Conservation (phyloP, 2,797 vertebrate species). For the Ptychadena robeensis region DNA sequence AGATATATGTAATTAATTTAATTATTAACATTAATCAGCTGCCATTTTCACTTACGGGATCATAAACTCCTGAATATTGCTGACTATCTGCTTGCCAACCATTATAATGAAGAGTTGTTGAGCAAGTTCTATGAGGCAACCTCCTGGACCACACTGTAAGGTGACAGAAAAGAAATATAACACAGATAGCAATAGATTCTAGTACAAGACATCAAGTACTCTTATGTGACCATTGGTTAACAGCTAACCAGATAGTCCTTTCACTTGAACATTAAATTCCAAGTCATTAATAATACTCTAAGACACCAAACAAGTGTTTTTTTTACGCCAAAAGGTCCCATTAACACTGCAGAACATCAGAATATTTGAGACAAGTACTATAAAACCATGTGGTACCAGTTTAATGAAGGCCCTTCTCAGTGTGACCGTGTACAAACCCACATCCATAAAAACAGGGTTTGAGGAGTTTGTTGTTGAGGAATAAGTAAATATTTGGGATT, state of each 20-base stretch:
- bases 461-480: no score
- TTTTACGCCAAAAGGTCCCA: no score
- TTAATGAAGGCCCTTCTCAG: no score
- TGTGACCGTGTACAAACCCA: no score
- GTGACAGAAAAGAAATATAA: not conserved
- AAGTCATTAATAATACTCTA: no score
- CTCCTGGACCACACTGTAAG: slow-evolving; percentile 77
- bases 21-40: not conserved
- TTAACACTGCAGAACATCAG: no score
- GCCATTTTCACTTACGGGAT: slow-evolving; percentile 73
- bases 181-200: not conserved
- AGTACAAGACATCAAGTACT: not conserved
- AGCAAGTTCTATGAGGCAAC: slow-evolving; percentile 81
- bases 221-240: not conserved
- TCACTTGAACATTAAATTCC: no score
- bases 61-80: slow-evolving; percentile 81
- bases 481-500: no score
- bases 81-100: slow-evolving; percentile 83
- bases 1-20: not conserved
- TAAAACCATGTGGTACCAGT: no score
- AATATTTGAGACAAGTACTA: no score
- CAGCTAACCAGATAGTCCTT: not conserved
- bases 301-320: no score
- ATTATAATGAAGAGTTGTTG: slow-evolving; percentile 84
- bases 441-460: no score